These are phyloP conservation scores for Holacanthella duospinosa DNA, from an alignment of 2,888 invertebrate species.

Conservation along the genomic window DNA sequence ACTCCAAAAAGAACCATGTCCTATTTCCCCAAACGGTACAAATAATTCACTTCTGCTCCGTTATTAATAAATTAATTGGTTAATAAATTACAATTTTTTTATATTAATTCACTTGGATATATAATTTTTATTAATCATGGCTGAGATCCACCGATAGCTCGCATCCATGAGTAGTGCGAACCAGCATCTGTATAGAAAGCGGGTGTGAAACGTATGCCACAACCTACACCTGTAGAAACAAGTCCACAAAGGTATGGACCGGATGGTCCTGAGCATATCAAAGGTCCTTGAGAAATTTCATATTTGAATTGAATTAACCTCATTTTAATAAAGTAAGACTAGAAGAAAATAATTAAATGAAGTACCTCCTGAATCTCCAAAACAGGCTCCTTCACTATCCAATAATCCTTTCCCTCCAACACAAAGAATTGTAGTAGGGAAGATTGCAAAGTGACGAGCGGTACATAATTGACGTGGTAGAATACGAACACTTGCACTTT, in stretches of 20 bases:
- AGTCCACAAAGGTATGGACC: constrained; percentile 9
- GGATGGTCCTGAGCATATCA: background rate
- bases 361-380: constrained; percentile 5
- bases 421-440: constrained; percentile 5
- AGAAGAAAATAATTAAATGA: no score
- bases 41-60: no score
- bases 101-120: no score
- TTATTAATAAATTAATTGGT: no score
- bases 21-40: no score
- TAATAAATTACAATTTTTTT: no score
- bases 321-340: background rate
- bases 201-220: constrained; percentile 7
- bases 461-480: constrained; percentile 7
- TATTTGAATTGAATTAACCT: no score
- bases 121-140: no score
- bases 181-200: constrained; percentile 7
- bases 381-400: constrained; percentile 6
- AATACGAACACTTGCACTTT: constrained; percentile 2
- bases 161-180: background rate
- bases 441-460: constrained; percentile 1
- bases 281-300: background rate
- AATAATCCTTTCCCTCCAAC: constrained; percentile 9
- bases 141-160: background rate
- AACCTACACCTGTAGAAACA: constrained; percentile 4
- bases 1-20: no score